Conservation (phyloP, 2,888 invertebrate genomes). For the Mesoligia furuncula region DNA sequence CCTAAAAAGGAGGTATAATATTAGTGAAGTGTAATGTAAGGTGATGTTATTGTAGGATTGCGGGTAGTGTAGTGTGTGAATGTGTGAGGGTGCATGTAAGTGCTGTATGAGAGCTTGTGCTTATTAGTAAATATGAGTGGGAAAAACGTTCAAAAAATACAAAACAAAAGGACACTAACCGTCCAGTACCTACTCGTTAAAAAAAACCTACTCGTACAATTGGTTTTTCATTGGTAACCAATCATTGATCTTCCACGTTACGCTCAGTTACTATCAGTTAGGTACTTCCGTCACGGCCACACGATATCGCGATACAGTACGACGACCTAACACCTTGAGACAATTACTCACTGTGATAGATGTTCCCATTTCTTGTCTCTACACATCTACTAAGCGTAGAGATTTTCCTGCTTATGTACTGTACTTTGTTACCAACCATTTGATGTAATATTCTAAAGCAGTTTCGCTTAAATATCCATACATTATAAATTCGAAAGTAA, state of each 20-base stretch:
- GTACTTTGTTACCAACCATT: not conserved
- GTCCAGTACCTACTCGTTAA: not conserved
- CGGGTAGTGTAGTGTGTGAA: no score
- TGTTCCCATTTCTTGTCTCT: slow-evolving; percentile 24
- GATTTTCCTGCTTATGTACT: slow-evolving; percentile 28
- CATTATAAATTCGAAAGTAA: no score
- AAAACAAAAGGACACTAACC: no score
- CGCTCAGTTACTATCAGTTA: slow-evolving; percentile 12
- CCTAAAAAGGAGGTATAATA: no score
- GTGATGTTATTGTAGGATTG: no score
- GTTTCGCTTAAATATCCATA: not conserved
- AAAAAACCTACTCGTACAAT: no score
- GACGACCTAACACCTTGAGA: slow-evolving; percentile 23
- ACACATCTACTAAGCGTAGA: slow-evolving; percentile 2
- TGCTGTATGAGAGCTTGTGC: no score
- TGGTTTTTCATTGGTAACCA: not conserved
- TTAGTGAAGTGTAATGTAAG: no score
- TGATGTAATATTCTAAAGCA: not conserved
- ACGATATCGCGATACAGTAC: slow-evolving; percentile 25
- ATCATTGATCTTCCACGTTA: not conserved
- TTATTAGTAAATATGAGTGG: no score
- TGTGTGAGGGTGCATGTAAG: no score
- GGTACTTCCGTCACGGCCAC: not conserved
- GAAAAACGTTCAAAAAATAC: no score
- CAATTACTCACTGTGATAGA: slow-evolving; percentile 57